Percentiles rank a stretch among this genome's conserved stretches.
Conservation (phyloP, 2,113 vertebrate genomes). For the Recurvirostra avosetta region DNA sequence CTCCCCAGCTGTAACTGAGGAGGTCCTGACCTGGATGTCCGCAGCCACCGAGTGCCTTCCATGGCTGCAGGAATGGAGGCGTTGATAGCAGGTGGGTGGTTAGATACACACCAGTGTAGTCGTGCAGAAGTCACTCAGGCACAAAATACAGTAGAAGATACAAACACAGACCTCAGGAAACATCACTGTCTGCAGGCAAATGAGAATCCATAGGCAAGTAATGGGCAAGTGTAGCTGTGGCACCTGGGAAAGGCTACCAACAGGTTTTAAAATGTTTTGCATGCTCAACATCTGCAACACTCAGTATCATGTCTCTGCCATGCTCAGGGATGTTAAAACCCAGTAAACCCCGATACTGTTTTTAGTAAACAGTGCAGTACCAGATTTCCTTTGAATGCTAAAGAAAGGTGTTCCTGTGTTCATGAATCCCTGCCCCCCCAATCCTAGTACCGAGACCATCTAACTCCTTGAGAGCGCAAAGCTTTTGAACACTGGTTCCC, state of each 20-base stretch:
- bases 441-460: background rate
- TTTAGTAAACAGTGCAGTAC: background rate
- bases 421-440: background rate
- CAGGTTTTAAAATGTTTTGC: background rate
- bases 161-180: background rate
- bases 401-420: rapidly evolving
- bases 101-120: background rate
- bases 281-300: background rate
- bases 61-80: background rate
- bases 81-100: background rate
- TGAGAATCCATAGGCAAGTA: background rate
- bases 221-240: background rate
- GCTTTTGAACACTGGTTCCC: background rate
- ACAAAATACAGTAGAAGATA: background rate
- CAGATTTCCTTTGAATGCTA: background rate
- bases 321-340: background rate
- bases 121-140: background rate
- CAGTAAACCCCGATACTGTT: background rate
- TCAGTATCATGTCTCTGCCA: background rate
- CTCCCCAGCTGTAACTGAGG: background rate
- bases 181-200: background rate
- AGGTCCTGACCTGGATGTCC: background rate
- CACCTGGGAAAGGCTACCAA: background rate
- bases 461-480: background rate
- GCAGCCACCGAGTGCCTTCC: no score